Conservation (phyloP, 2,888 invertebrate genomes). For the Lasioglossum morio region DNA sequence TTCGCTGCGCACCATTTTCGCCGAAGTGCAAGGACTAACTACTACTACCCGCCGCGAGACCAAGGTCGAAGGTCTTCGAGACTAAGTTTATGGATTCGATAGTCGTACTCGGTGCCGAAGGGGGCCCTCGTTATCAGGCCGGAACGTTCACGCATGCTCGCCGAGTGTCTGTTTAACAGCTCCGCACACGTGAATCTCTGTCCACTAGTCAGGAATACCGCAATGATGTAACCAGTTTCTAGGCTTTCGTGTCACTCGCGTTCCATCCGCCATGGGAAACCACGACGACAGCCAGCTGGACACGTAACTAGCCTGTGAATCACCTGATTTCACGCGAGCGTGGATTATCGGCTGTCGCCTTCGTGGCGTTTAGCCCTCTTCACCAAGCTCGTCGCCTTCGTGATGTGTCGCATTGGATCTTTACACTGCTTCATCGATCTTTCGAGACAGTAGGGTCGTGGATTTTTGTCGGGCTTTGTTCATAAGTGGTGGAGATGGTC, state of each 20-base stretch:
- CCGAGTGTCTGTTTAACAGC: constrained; percentile 15
- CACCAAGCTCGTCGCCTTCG: neutral
- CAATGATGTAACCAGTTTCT: constrained; percentile 71
- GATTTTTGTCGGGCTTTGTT: neutral
- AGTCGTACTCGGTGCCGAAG: neutral
- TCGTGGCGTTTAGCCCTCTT: neutral
- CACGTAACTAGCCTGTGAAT: constrained; percentile 58
- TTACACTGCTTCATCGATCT: neutral
- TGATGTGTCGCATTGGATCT: neutral
- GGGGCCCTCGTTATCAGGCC: constrained; percentile 14
- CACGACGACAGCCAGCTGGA: constrained; percentile 47
- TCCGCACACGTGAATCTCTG: constrained; percentile 58
- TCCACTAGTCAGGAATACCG: constrained; percentile 60
- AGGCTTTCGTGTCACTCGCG: constrained; percentile 69
- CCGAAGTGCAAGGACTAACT: neutral
- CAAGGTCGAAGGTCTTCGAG: neutral
- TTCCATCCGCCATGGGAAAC: constrained; percentile 63
- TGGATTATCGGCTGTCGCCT: constrained; percentile 49
- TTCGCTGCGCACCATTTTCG: neutral
- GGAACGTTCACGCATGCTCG: constrained; percentile 19
- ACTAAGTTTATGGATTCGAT: neutral
- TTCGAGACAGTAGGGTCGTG: neutral
- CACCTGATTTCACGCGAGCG: constrained; percentile 63
- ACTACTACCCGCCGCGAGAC: neutral
- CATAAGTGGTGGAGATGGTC: neutral